Conservation (phyloP, 2,888 invertebrate species). For the Phytoseiulus persimilis region DNA sequence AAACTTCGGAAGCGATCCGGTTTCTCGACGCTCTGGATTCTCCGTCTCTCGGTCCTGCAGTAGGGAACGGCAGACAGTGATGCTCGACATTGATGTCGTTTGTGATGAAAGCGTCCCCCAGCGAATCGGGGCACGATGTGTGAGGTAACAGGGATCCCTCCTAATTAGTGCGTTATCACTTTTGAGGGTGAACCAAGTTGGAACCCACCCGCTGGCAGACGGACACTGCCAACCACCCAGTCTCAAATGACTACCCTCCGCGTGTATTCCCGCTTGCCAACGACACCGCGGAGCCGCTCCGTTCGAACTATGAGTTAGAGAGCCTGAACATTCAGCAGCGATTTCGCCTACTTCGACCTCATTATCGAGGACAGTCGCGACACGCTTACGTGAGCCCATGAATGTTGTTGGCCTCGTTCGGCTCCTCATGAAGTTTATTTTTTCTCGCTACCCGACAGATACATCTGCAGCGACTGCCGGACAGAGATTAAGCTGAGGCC, state of each 20-base stretch:
- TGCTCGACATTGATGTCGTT: not conserved
- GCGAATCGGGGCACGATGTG: not conserved
- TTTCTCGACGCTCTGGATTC: no score
- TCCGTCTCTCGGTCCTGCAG: not conserved
- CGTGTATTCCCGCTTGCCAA: not conserved
- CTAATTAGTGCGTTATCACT: not conserved
- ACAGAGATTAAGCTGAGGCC: not conserved
- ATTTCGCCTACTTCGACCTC: not conserved
- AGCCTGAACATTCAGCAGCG: not conserved
- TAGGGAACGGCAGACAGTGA: not conserved
- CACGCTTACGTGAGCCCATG: not conserved
- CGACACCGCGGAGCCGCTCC: not conserved
- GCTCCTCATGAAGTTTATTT: not conserved
- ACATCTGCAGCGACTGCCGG: not conserved
- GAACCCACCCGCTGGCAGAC: not conserved
- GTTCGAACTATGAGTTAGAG: not conserved
- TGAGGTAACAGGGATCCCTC: not conserved
- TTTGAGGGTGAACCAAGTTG: not conserved
- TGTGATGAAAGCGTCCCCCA: not conserved
- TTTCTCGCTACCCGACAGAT: not conserved
- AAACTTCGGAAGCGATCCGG: no score
- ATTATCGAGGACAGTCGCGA: not conserved
- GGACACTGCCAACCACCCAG: not conserved
- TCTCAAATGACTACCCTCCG: not conserved
- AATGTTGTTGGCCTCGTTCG: not conserved